phyloP scores from a whole-genome alignment of 2,797 vertebrate species.

The Cyprinella venusta region DNA sequence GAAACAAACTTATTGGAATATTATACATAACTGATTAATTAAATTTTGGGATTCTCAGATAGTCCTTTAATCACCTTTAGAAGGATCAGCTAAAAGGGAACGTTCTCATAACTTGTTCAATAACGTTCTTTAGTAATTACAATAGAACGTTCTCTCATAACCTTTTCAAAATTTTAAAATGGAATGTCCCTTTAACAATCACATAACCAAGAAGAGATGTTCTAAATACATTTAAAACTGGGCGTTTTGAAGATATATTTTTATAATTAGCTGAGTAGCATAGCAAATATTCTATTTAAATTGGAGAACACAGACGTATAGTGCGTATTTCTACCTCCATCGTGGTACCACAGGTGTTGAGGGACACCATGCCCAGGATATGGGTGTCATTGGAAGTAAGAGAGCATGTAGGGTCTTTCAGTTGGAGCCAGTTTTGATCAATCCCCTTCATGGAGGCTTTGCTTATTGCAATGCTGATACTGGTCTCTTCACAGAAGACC shows the following conservation, averaged over 20 bases:
- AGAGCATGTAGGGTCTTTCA: slow-evolving; percentile 70
- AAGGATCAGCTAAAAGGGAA: not conserved
- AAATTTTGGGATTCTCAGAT: not conserved
- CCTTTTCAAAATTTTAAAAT: not conserved
- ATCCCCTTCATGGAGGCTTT: slow-evolving; percentile 69
- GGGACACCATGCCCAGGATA: slow-evolving; percentile 70
- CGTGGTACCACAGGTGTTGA: slow-evolving; percentile 73
- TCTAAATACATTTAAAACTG: too few relatives aligned
- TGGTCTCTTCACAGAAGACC: slow-evolving; percentile 65
- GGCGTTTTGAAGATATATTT: not conserved
- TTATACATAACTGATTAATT: not conserved
- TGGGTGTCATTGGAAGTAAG: slow-evolving; percentile 73
- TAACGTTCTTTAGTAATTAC: not conserved
- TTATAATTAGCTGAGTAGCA: not conserved
- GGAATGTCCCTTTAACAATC: not conserved
- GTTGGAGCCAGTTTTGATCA: slow-evolving; percentile 67
- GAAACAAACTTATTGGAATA: not conserved
- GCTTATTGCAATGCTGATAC: slow-evolving; percentile 69
- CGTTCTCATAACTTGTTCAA: not conserved
- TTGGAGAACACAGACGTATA: not conserved
- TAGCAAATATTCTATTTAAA: not conserved
- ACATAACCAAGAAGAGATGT: not conserved
- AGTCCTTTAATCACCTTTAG: not conserved
- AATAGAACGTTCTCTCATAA: not conserved
- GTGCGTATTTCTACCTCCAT: slow-evolving; percentile 64